These are phyloP conservation scores for Petrocephalus microphthalmus DNA, from an alignment of 2,113 vertebrate species.

Conservation along the genomic window DNA sequence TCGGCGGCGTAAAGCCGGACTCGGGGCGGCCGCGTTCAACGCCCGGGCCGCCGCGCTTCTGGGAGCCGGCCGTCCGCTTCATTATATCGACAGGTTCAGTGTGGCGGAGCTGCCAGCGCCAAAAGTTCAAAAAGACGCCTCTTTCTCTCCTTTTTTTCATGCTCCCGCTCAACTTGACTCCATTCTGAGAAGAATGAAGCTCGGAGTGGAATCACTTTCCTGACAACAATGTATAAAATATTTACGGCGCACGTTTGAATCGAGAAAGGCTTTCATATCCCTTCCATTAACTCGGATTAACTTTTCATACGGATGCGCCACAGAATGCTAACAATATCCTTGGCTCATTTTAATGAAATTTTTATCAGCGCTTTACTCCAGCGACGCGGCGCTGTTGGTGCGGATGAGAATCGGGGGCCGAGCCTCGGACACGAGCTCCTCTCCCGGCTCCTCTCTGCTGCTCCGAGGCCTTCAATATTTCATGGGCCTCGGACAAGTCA, in stretches of 20 bases:
- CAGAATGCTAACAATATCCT: constrained; percentile 99
- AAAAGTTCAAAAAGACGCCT: constrained; percentile 86
- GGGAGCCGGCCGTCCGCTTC: constrained; percentile 83
- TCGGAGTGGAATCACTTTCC: constrained; percentile 94
- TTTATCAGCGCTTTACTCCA: constrained; percentile 91
- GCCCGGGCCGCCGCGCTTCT: constrained; percentile 68
- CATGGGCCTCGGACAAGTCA: constrained; percentile 94
- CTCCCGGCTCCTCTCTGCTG: constrained; percentile 89
- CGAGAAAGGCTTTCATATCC: constrained; percentile 99
- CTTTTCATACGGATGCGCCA: constrained; percentile 98
- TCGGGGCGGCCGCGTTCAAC: constrained; percentile 70
- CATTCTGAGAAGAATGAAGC: constrained; percentile 87
- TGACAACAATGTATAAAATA: constrained; percentile 99
- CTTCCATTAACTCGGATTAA: constrained; percentile 99
- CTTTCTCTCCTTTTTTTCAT: constrained; percentile 55
- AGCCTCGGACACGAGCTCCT: constrained; percentile 99
- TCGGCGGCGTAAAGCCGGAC: constrained; percentile 54
- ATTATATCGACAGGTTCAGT: constrained; percentile 90
- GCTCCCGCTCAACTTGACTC: constrained; percentile 63
- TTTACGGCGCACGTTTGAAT: constrained; percentile 96
- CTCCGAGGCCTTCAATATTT: constrained; percentile 99
- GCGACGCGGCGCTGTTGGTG: constrained; percentile 98
- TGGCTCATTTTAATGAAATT: constrained; percentile 99
- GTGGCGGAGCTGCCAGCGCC: constrained; percentile 83
- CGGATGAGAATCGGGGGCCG: constrained; percentile 95